Evolutionary conservation across 2,113 vertebrate species (phyloP), one percentile per base, ranked within the genome.

Genomic region (Cephalopholis sonnerati): DNA sequence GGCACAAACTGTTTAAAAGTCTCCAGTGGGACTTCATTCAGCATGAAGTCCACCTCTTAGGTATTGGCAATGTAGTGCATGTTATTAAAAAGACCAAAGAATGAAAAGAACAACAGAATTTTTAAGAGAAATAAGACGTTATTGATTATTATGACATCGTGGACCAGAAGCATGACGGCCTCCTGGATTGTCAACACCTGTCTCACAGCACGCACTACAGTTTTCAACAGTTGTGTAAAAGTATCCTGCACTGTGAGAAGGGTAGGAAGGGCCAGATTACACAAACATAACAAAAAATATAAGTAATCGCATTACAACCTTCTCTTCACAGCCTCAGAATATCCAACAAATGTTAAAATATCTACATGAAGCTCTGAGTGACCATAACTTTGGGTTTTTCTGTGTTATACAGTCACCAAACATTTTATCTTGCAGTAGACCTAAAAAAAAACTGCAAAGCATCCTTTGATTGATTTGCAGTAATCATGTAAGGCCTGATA

Each of bases 21-120:
- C 57, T 75, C 76, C 41, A 70, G 41, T 41, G 6, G 61, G 76
- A 85, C 66, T 48, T 54, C 46, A 50, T 73, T 73, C 39, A 22
- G 29, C 17, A 62, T 51, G 25, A 72, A 69, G 41, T 66, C 53
- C 39, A 44, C 63, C 51, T 82, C 70, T 82, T 75, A 77, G 63
- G 74, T 79, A 82, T 71, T 83, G 78, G 79, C 69, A 88, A 93
- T 89, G 93, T 91, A 93, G 87, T 92, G 89, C 84, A 91, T 81
- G 74, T 85, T 80, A 75, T 87, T 87, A 29, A 86, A 91, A 86
- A 73, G 13, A 72, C 15, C 7, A 51, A 50, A 39, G 20, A 74
- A 39, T n/a, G n/a, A 79, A 66, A 64, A 74, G 16, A 75, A 66
- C 18, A 24, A 29, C 11, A 58, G 59, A 18, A 20, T 17, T 57